Conservation (phyloP, 2,888 invertebrate species). For the Pherbina coryleti region DNA sequence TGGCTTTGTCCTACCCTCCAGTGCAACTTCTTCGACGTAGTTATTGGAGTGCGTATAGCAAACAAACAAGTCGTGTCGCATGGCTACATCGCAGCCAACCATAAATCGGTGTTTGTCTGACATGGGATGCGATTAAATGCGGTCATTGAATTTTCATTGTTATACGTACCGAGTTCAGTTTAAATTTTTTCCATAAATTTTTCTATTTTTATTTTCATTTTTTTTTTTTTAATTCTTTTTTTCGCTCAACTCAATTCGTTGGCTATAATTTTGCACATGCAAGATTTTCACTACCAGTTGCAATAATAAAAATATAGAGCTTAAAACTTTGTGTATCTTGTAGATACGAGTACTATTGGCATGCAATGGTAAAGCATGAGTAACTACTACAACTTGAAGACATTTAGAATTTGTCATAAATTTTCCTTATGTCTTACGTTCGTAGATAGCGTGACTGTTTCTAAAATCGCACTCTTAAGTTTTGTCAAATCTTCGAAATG, state of each 20-base stretch:
- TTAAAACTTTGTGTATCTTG: not conserved
- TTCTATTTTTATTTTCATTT: not conserved
- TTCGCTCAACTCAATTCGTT: not conserved
- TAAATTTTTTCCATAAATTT: not conserved
- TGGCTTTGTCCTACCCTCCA: not conserved
- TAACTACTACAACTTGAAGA: too few species aligned
- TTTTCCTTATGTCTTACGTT: too few species aligned
- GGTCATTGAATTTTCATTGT: slow-evolving; percentile 30
- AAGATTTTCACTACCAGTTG: slow-evolving; percentile 5
- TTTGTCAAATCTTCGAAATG: too few species aligned
- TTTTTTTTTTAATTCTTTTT: not conserved
- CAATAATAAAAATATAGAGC: not conserved
- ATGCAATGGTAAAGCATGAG: too few species aligned
- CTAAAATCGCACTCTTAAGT: too few species aligned
- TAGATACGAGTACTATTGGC: too few species aligned
- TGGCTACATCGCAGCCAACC: not conserved
- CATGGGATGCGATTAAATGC: slow-evolving; percentile 35
- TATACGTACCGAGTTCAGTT: not conserved
- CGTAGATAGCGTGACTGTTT: too few species aligned
- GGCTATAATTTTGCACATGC: not conserved
- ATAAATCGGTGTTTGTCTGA: slow-evolving; percentile 27
- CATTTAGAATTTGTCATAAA: too few species aligned
- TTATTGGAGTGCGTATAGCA: not conserved
- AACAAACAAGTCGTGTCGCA: not conserved
- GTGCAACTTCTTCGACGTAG: not conserved